These are phyloP conservation scores for Endomychus coccineus DNA, from an alignment of 2,888 invertebrate genomes.

Conservation along the genomic window DNA sequence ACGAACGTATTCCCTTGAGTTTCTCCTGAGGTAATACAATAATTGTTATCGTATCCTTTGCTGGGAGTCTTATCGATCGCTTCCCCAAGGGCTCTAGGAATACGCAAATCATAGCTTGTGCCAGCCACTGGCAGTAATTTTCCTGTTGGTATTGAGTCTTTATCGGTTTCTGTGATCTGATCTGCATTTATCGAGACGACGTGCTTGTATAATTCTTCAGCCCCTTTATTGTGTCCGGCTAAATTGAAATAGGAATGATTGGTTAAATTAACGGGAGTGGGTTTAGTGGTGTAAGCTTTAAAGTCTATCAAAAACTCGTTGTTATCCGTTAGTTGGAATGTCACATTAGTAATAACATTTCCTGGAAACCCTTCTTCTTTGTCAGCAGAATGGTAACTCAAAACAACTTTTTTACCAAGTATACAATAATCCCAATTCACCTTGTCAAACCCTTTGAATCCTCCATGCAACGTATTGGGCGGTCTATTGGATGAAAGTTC, in stretches of 20 bases:
- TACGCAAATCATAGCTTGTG: conserved; percentile 67
- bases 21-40: conserved; percentile 60
- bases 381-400: conserved; percentile 70
- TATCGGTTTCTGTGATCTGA: conserved; percentile 64
- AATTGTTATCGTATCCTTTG: conserved; percentile 78
- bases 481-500: conserved; percentile 65
- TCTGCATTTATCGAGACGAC: conserved; percentile 67
- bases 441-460: conserved; percentile 75
- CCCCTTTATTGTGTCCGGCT: conserved; percentile 75
- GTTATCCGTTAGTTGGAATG: conserved; percentile 63
- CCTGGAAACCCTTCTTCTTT: conserved; percentile 89
- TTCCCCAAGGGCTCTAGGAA: conserved; percentile 55
- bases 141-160: conserved; percentile 65
- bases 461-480: conserved; percentile 74
- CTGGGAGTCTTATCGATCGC: conserved; percentile 60
- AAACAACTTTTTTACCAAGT: conserved; percentile 54
- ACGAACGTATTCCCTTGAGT: conserved; percentile 53
- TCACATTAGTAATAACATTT: conserved; percentile 60
- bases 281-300: conserved; percentile 65
- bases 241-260: conserved; percentile 89
- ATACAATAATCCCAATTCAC: conserved; percentile 62
- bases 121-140: conserved; percentile 63
- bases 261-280: conserved; percentile 80
- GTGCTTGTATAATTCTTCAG: conserved; percentile 60
- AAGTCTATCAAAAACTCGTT: conserved; percentile 70